Percentiles rank a stretch among this genome's conserved stretches.
Evolutionary conservation across 2,113 vertebrate genomes (phyloP).

Genomic region (Capricornis sumatraensis): DNA sequence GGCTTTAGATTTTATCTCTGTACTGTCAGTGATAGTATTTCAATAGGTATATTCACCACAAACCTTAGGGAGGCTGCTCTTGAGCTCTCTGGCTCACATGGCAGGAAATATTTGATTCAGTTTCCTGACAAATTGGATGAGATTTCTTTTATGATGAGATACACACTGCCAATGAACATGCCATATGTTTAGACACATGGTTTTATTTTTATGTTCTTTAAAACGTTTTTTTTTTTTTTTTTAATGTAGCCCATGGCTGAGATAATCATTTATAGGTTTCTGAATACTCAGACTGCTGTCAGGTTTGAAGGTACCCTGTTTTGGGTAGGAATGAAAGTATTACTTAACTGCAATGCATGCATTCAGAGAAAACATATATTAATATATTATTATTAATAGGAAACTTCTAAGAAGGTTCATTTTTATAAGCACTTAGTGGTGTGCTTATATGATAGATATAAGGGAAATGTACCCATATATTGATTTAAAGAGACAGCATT

Average conservation of each 20-base stretch:
- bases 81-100: neutral
- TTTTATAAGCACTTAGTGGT: constrained; percentile 33
- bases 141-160: constrained; percentile 30
- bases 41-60: neutral
- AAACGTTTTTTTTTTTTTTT: constrained; percentile 62
- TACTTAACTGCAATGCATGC: neutral
- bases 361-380: neutral
- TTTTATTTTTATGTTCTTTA: constrained; percentile 67
- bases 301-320: constrained; percentile 34
- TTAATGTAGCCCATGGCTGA: constrained; percentile 47
- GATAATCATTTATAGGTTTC: constrained; percentile 44
- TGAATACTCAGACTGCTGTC: neutral
- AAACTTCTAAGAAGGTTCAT: constrained; percentile 19
- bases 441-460: neutral
- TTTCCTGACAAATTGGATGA: constrained; percentile 53
- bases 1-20: neutral
- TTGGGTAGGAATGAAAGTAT: neutral
- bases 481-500: constrained; percentile 29
- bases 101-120: constrained; percentile 36
- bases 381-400: neutral
- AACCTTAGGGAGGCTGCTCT: neutral
- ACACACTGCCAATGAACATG: constrained; percentile 32
- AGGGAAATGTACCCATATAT: constrained; percentile 13
- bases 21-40: neutral
- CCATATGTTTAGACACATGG: constrained; percentile 63